Evolutionary conservation across 2,113 vertebrate species (phyloP).

Genomic region (Oxyruncus cristatus): DNA sequence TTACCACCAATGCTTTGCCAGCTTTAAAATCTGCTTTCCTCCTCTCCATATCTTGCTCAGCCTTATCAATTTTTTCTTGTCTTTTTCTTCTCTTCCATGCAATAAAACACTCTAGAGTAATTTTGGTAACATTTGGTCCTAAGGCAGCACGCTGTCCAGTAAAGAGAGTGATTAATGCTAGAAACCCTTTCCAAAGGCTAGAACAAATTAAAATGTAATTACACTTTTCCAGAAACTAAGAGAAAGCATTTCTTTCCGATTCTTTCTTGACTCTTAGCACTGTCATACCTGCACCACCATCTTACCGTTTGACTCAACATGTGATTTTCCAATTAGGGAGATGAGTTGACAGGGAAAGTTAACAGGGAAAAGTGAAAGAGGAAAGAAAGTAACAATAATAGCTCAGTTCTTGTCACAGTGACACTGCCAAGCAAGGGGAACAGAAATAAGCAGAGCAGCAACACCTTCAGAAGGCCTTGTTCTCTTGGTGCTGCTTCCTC

Average conservation of each 20-base stretch:
- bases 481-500: neutral
- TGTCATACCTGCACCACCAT: neutral
- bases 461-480: rapidly evolving
- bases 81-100: slow-evolving; percentile 98
- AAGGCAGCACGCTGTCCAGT: slow-evolving; percentile 85
- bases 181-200: neutral
- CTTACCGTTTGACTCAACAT: neutral
- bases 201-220: neutral
- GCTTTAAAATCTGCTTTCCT: slow-evolving; percentile 98
- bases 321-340: neutral
- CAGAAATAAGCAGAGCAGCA: neutral
- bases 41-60: slow-evolving; percentile 91
- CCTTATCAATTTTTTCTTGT: slow-evolving; percentile 92
- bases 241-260: neutral
- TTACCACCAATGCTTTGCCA: slow-evolving; percentile 90
- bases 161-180: neutral
- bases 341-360: neutral
- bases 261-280: neutral
- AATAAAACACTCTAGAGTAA: slow-evolving; percentile 97
- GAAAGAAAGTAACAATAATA: neutral
- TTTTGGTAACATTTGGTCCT: slow-evolving; percentile 92
- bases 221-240: neutral
- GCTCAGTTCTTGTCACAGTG: neutral
- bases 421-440: neutral
- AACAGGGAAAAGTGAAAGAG: neutral